Evolutionary conservation across 1,140 invertebrate genomes (phyloP).

Genomic region (Cotesia glomerata): DNA sequence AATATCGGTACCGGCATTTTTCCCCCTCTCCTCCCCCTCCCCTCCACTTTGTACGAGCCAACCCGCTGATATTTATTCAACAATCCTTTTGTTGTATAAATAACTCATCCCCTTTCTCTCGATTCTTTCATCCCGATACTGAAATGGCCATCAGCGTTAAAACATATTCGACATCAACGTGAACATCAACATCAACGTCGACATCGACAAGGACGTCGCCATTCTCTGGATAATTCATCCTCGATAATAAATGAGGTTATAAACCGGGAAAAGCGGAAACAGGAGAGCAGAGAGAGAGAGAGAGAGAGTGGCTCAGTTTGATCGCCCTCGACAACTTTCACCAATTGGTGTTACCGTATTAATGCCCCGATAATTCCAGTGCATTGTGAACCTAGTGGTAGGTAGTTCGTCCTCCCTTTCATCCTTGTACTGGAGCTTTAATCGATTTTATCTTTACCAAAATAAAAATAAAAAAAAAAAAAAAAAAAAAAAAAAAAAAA

Average conservation of each 20-base stretch:
- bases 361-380: background rate
- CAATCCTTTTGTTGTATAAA: background rate
- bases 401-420: background rate
- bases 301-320: conserved; percentile 25
- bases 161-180: background rate
- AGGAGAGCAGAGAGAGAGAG: background rate
- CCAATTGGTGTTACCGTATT: conserved; percentile 20
- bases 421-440: background rate
- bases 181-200: background rate
- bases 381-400: background rate
- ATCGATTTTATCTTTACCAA: background rate
- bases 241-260: conserved; percentile 34
- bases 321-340: conserved; percentile 17
- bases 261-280: conserved; percentile 22
- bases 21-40: too few species aligned
- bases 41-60: background rate
- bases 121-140: conserved; percentile 5
- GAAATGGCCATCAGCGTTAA: background rate
- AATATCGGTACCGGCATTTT: too few species aligned
- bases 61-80: background rate
- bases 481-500: too few species aligned
- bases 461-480: too few species aligned
- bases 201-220: background rate
- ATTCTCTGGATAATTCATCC: conserved; percentile 20
- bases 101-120: background rate